Evolutionary conservation across 1,140 invertebrate species (phyloP).

Genomic region (Temnothorax curvispinosus): DNA sequence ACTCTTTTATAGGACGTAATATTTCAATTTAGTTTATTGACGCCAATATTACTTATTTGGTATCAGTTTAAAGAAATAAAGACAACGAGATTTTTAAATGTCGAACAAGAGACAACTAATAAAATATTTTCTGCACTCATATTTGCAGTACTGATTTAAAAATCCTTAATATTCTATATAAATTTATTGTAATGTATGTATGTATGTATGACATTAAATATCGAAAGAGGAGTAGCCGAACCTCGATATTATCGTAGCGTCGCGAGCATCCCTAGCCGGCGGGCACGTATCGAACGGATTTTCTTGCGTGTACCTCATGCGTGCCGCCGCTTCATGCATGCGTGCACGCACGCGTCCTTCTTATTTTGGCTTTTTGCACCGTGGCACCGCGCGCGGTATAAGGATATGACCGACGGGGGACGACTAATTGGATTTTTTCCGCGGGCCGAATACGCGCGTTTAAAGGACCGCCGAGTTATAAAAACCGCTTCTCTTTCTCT

Average conservation of each 20-base stretch:
- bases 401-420: conserved; percentile 61
- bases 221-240: background rate
- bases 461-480: conserved; percentile 33
- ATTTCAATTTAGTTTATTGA: background rate
- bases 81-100: background rate
- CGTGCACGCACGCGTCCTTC: conserved; percentile 60
- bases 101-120: background rate
- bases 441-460: conserved; percentile 58
- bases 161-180: background rate
- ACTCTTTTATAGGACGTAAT: background rate
- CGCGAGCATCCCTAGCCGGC: conserved; percentile 33
- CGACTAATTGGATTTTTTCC: conserved; percentile 73
- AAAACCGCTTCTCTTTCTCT: conserved; percentile 1
- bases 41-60: background rate
- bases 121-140: background rate
- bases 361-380: conserved; percentile 72
- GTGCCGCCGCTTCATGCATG: conserved; percentile 41
- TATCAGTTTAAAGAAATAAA: background rate
- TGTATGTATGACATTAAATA: background rate
- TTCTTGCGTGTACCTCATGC: conserved; percentile 53
- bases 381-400: conserved; percentile 50
- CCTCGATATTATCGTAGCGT: conserved; percentile 32
- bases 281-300: conserved; percentile 28
- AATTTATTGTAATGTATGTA: background rate
- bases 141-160: background rate